Base-by-base conservation (phyloP, 2,797 vertebrate genomes). In the Pseudotriccus pelzelni region DNA sequence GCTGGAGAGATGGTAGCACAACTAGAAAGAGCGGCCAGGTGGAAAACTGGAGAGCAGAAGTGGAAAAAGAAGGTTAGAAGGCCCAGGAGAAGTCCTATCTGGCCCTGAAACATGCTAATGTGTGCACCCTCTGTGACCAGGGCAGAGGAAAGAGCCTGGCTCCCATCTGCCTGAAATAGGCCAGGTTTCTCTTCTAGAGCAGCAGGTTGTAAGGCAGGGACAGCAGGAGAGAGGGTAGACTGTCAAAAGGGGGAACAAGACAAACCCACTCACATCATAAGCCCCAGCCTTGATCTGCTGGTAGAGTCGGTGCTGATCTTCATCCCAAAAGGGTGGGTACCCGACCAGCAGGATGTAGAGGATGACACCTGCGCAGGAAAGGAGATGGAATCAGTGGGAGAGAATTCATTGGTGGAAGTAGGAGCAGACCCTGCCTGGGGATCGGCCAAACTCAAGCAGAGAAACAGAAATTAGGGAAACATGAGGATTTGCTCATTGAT, bases 281-380 rank as follows among this genome's bases (percentile, higher is more conserved):
- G 99, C 99, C 37, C 99, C 99, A n/a, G 99, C 99, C 98, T 99
- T 99, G 98, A 99, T 99, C 97, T 99, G 99, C 98, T 99, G 99
- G 95, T 99, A 99, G 43, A 99, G 98, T 92, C 99, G 98, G 96
- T 99, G 99, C 82, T 99, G 99, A 90, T 99, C 99, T 97, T 99
- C 99, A 97, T 99, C 99, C 99, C 99, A 99, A 96, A 99, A 99
- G 0, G 99, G 99, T 28, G 99, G 99, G 79, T 99, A 99, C 41
- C 99, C 99, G 1, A 99, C 99, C 94, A 99, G 96, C 59, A 99
- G 95, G 94, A 99, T 99, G 97, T 99, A 99, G 30, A 99, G 98
- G 79, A 99, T 99, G 86, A 99, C 99, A 22, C 99, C 99, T 99
- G 97, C 44, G 21, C 85, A 7, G 70, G 64, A 85, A 34, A 80